phyloP scores from a whole-genome alignment of 2,888 invertebrate genomes.

The Cenopis cana region DNA sequence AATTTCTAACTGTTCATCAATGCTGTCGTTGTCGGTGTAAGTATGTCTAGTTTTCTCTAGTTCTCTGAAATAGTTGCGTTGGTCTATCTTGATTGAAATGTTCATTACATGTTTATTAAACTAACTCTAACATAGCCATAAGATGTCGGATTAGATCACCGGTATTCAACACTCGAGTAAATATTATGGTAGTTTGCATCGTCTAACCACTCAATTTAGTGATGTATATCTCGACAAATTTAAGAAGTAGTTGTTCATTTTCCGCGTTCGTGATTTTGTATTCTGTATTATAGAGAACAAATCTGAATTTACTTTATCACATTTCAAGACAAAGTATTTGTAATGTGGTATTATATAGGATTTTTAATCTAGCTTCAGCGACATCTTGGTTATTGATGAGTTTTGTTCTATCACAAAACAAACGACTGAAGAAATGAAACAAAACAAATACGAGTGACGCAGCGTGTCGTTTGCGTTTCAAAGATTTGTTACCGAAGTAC shows the following conservation, averaged over 20 bases:
- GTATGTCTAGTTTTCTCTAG: not conserved
- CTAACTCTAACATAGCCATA: conserved; percentile 38
- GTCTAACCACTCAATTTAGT: conserved; percentile 25
- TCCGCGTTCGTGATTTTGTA: not conserved
- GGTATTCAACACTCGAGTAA: conserved; percentile 51
- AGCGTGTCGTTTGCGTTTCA: conserved; percentile 22
- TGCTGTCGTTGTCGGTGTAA: too few species aligned
- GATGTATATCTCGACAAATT: not conserved
- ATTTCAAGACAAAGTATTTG: not conserved
- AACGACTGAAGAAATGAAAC: conserved; percentile 24
- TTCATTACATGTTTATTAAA: conserved; percentile 35
- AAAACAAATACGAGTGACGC: conserved; percentile 3
- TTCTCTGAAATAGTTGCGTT: not conserved
- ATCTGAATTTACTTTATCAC: not conserved
- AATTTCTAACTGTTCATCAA: too few species aligned
- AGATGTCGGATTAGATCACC: conserved; percentile 52
- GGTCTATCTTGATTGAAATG: conserved; percentile 18
- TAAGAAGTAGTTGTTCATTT: conserved; percentile 20
- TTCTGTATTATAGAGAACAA: not conserved
- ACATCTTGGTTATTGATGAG: conserved; percentile 6
- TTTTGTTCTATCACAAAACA: conserved; percentile 9
- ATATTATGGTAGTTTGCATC: conserved; percentile 48
- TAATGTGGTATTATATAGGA: not conserved
- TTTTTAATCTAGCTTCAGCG: not conserved
- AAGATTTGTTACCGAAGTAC: conserved; percentile 24